A percentile compares a stretch with the other conserved stretches of the same genome.
Conservation (phyloP, 2,888 invertebrate species). For the Drosophila paranaensis region DNA sequence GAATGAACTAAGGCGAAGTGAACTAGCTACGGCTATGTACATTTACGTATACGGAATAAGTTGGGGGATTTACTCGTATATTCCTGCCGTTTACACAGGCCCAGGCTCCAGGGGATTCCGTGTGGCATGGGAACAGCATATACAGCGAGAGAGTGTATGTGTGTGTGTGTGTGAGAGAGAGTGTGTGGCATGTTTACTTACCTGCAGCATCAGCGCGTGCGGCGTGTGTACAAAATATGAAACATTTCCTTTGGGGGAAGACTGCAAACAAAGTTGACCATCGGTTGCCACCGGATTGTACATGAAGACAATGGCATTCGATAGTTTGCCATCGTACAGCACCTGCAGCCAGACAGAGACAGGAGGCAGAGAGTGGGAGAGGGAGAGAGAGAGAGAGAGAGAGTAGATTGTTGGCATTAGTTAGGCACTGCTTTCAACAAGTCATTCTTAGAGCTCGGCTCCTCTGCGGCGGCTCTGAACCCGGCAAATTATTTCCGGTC, state of each 20-base stretch:
- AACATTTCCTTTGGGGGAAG: constrained; percentile 98
- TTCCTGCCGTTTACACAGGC: constrained; percentile 14
- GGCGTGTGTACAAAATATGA: constrained; percentile 99
- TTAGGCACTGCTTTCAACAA: constrained; percentile 60
- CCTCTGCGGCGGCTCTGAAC: constrained; percentile 14
- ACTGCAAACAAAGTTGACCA: constrained; percentile 98
- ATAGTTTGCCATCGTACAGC: constrained; percentile 98
- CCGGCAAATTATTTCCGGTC: constrained; percentile 57
- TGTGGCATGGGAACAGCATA: not conserved
- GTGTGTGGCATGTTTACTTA: constrained; percentile 84
- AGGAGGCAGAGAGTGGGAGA: not conserved
- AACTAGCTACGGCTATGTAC: constrained; percentile 27
- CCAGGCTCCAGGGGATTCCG: not conserved
- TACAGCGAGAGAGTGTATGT: not conserved
- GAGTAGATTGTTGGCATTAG: constrained; percentile 26
- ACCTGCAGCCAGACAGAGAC: constrained; percentile 88
- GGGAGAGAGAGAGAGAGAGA: constrained; percentile 8
- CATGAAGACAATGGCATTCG: constrained; percentile 99
- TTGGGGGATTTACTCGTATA: constrained; percentile 23
- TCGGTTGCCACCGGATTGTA: constrained; percentile 99
- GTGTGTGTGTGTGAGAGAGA: not conserved
- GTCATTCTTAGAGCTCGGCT: constrained; percentile 42
- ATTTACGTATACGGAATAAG: constrained; percentile 29
- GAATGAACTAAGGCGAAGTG: constrained; percentile 27
- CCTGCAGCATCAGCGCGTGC: constrained; percentile 99